Base-by-base conservation (phyloP, 1,140 invertebrate species). In the Oryctes rhinoceros region DNA sequence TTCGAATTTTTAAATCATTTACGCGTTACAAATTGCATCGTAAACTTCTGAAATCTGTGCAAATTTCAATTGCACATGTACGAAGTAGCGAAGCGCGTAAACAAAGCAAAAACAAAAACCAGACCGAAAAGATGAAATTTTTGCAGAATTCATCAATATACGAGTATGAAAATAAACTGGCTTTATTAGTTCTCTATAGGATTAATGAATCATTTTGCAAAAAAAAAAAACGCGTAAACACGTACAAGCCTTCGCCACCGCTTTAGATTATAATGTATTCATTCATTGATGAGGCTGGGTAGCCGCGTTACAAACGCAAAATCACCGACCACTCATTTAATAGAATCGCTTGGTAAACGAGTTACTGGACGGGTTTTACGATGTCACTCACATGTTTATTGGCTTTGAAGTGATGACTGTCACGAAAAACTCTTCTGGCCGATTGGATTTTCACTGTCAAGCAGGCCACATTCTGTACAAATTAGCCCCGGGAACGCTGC, bases 321-420 rank as follows among this genome's bases (percentile, higher is more conserved):
- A 67, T 67, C 62, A 67, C 62, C 18, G 24, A 18, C 24, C 35
- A 24, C 15, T 11, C 65, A 15, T 71, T 71, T 71, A 71, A 71
- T 71, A 24, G 24, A 24, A 35, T 71, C 65, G 10, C 65, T 13
- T 30, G 9, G 65, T 71, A 71, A 71, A 37, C 65, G 65, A 71
- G 24, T 71, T 71, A 71, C 65, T 71, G 65, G 24, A 35, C 65
- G 62, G 18, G 62, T 67, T 67, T 67, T 67, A 30, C 62, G 62
- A 67, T 67, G 62, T 67, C 62, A 71, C 2, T 71, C 65, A 37
- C 65, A 71, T 35, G 65, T 71, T 71, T 71, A 71, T 71, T 71
- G 65, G 65, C 65, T 71, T 71, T 71, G 24, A 71, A 71, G 65
- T 15, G 65, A 71, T 71, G 65, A 71, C 65, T 71, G 65, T 71